Evolutionary conservation across 2,888 invertebrate genomes (phyloP), one percentile per base, ranked within the genome.

Genomic region (Nysson spinosus): DNA sequence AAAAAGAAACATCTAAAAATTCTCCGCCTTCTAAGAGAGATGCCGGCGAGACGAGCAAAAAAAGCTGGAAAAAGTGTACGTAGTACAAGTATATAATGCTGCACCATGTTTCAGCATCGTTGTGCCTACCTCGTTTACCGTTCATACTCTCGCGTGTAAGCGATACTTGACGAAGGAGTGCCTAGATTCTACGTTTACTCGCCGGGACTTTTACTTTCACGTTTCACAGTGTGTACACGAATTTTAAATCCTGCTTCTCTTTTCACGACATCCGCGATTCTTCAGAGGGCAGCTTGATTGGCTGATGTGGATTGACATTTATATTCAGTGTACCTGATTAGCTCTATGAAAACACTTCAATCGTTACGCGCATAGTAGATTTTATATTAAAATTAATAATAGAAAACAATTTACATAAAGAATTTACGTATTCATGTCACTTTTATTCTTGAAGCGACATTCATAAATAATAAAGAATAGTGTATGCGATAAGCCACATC

Each of bases 91-190:
- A 62, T n/a, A n/a, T 51, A 63, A 47, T 16, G 34, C 37, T 9
- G 19, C 19, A 12, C 7, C 42, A 47, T 19, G 24, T 26, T 39
- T 11, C 44, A 7, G 19, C 56, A 7, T n/a, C 28, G 30, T 39
- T 37, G 35, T 43, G 43, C 17, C 12, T 16, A 11, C 39, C 57
- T 69, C 58, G 56, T 68, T 58, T 55, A 39, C 43, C 61, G 60
- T 69, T 66, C 66, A 69, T 66, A 54, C 44, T 46, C 43, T 57
- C 61, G 43, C 42, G 30, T 69, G 63, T 60, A 60, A 56, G 40
- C 58, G 61, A 72, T 65, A 65, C 52, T 67, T 43, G 58, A 51
- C 64, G 60, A 58, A 68, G 54, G 49, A 54, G 35, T 54, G 50
- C 54, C n/a, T 67, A 61, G 64, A 72, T 69, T 72, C 37, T 44